Base-by-base conservation (phyloP, 2,113 vertebrate species). In the Dendropsophus ebraccatus region DNA sequence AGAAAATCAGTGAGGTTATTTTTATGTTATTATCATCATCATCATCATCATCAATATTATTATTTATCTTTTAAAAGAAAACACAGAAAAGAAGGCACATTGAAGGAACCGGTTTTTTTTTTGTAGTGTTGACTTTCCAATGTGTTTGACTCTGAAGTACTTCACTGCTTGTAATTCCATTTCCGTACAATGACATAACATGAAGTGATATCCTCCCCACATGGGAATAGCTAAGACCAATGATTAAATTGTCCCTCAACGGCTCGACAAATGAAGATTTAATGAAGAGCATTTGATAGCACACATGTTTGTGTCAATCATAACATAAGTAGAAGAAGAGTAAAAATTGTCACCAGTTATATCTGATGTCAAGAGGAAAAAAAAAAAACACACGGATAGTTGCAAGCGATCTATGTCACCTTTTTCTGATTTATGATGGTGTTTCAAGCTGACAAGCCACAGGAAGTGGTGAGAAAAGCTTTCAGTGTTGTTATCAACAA, bases 251-350 rank as follows among this genome's bases (percentile, higher is more conserved):
- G 77, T 81, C 37, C 58, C 25, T 49, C 79, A 81, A 79, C 17
- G 14, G 10, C 19, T 49, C 79, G 45, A 49, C 79, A 81, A 81
- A 81, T 45, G 79, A 67, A 67, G 52, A 81, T 81, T 81, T 81
- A 67, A 81, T 81, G 79, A 69, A 65, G 60, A 81, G 16, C 17
- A 32, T 69, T 81, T 69, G 58, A 67, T 25, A 69, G 58, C 56
- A 45, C 76, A n/a, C 77, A 80, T 65, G 79, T 67, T 81, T 49
- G 60, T 81, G 58, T 81, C 79, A 49, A n/a, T 50, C 65, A 81
- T 67, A 25, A 21, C 41, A 21, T 35, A 69, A 69, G 65, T 17
- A 35, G 30, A 69, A 30, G 32, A 69, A 69, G 65, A 60, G n/a
- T n/a, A 65, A 32, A 67, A 67, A 76, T 76, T 50, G 60, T 50